Base-by-base conservation (phyloP, 2,113 vertebrate species). In the Scopus umbretta region DNA sequence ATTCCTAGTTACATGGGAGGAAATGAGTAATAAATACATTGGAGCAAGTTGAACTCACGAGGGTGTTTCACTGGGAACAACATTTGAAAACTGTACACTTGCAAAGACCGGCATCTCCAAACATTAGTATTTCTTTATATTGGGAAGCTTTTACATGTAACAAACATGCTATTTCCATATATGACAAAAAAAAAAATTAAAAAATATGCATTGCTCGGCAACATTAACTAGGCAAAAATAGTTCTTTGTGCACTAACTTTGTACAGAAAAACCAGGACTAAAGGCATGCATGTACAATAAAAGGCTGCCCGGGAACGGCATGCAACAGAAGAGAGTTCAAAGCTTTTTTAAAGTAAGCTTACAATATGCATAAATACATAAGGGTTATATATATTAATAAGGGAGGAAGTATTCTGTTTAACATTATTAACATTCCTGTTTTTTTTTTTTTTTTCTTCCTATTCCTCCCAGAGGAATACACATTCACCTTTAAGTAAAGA, bases 381-480 rank as follows among this genome's bases (percentile, higher is more conserved):
- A 97, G 97, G 97, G 96, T 96, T 98, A 97, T 97, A 98, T 78
- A 96, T 95, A 95, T 98, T 98, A 98, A 98, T 98, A 97, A 98
- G 98, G 98, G 98, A 98, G 98, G 98, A 98, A 98, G 98, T 97
- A 96, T 98, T 98, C 97, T 98, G 98, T 96, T 98, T 96, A 97
- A 98, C 98, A 98, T 97, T 97, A 98, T 98, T 98, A 98, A 98
- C 98, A 98, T 97, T 98, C 97, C 97, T 93, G 90, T 40, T 38
- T 83, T 17, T 94, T 58, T 78, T 56, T 29, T 74, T 40, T 38
- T 91, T 95, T 98, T 98, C 98, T 98, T 98, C 97, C 97, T 97
- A 97, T 98, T 98, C 98, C 98, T 98, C 98, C 98, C 98, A 98
- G 98, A 98, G 98, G 98, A 98, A 98, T 98, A 98, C 97, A 98